Conservation (phyloP, 2,797 vertebrate genomes). For the Euphonia xanthogaster region DNA sequence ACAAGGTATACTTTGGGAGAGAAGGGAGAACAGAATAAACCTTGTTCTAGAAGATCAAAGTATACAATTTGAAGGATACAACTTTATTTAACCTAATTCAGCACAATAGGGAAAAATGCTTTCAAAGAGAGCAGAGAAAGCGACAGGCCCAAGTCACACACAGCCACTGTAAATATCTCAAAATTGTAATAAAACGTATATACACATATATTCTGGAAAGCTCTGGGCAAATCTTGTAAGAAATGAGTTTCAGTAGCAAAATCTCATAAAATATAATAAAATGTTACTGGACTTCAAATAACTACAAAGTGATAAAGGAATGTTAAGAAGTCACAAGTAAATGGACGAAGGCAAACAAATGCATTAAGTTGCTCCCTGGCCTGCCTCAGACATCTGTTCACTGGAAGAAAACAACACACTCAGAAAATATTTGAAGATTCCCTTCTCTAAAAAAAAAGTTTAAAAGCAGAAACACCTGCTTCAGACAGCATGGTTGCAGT, state of each 20-base stretch:
- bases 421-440: not conserved
- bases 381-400: not conserved
- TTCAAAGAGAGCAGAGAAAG: not conserved
- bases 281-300: not conserved
- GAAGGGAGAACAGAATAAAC: not conserved
- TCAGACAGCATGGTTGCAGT: not conserved
- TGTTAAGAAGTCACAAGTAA: not conserved
- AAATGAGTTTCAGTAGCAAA: not conserved
- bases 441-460: not conserved
- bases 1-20: not conserved
- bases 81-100: not conserved
- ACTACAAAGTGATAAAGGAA: not conserved
- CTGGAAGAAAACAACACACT: not conserved
- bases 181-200: not conserved
- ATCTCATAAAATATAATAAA: not conserved
- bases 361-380: not conserved
- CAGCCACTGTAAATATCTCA: not conserved
- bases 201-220: not conserved
- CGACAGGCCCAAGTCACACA: rapidly evolving
- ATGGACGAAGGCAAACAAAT: not conserved
- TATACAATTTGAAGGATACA: not conserved
- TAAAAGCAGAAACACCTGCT: not conserved
- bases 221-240: not conserved
- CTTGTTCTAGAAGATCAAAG: not conserved
- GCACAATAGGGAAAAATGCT: not conserved